phyloP scores from a whole-genome alignment of 2,888 invertebrate genomes.

The Coleophora deauratella region DNA sequence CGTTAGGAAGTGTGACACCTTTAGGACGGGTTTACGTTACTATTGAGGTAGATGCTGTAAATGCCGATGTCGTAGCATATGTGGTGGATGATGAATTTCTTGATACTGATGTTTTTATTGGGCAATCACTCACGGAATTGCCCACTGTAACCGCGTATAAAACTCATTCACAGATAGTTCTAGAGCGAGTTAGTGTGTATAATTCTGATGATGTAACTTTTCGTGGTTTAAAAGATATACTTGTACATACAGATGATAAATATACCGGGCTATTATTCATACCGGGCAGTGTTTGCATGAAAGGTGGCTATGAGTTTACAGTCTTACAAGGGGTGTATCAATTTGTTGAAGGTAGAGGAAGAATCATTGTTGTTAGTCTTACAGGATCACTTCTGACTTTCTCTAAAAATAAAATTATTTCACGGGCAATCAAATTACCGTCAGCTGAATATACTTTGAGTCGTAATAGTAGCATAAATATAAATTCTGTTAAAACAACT shows the following conservation, averaged over 20 bases:
- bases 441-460: too few species aligned
- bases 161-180: not conserved
- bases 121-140: slow-evolving; percentile 8
- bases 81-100: slow-evolving; percentile 5
- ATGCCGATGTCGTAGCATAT: slow-evolving; percentile 1
- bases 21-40: not conserved
- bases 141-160: slow-evolving; percentile 4
- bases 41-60: slow-evolving; percentile 3
- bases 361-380: not conserved
- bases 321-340: not conserved
- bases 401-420: too few species aligned
- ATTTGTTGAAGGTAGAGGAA: not conserved
- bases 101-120: slow-evolving; percentile 5
- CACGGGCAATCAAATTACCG: too few species aligned
- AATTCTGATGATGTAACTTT: not conserved
- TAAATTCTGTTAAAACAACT: too few species aligned
- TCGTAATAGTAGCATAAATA: too few species aligned
- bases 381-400: too few species aligned
- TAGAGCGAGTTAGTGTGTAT: not conserved
- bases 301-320: not conserved
- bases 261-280: not conserved
- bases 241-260: not conserved
- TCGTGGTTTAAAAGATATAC: not conserved
- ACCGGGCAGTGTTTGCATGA: not conserved
- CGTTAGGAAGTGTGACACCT: not conserved